Conservation (phyloP, 2,113 vertebrate genomes). For the Nibea albiflora region DNA sequence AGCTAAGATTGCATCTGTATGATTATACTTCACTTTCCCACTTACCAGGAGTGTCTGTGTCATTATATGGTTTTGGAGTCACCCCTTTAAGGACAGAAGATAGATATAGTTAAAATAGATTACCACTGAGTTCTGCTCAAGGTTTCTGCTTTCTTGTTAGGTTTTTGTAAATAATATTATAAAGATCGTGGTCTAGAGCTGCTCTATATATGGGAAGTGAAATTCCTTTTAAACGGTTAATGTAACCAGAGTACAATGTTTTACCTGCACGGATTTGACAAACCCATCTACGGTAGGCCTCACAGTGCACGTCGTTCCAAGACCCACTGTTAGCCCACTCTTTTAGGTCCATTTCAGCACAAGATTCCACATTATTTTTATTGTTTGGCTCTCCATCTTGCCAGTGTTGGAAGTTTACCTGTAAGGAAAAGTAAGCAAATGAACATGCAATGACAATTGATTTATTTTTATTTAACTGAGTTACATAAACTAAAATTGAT, state of each 20-base stretch:
- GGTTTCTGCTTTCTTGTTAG: no score
- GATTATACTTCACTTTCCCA: slow-evolving; percentile 1
- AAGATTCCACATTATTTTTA: slow-evolving; percentile 86
- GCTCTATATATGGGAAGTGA: no score
- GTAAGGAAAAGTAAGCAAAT: slow-evolving; percentile 44
- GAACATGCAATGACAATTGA: no score
- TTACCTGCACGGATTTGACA: slow-evolving; percentile 91
- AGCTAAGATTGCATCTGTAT: background rate
- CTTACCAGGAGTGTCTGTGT: slow-evolving; percentile 81
- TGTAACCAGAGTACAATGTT: background rate
- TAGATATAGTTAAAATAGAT: background rate
- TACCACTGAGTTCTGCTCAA: no score
- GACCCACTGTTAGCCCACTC: accelerated
- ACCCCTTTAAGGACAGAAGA: slow-evolving; percentile 78
- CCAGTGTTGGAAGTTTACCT: slow-evolving; percentile 90
- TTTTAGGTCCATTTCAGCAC: slow-evolving; percentile 78
- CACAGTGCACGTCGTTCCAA: slow-evolving; percentile 90
- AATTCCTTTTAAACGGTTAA: background rate
- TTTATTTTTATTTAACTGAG: background rate
- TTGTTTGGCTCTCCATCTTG: slow-evolving; percentile 88
- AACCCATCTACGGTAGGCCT: slow-evolving; percentile 83
- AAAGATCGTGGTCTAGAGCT: no score
- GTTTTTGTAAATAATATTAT: no score
- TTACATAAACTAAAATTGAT: background rate
- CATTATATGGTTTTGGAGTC: slow-evolving; percentile 82